phyloP scores from a whole-genome alignment of 2,888 invertebrate genomes.

The Cheilosia scutellata region DNA sequence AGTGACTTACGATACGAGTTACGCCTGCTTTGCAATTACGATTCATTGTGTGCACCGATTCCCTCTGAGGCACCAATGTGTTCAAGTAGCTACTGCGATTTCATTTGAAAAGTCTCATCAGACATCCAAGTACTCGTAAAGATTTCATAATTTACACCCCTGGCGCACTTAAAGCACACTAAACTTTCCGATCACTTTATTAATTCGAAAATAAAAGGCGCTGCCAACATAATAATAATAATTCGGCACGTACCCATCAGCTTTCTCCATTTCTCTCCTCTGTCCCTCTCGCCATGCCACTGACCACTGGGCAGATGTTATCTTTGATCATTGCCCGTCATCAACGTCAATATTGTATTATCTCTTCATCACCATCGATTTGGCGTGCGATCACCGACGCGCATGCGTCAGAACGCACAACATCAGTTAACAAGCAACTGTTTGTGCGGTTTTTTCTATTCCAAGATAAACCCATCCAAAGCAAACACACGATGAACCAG shows the following conservation, averaged over 20 bases:
- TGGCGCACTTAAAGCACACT: too few relatives aligned
- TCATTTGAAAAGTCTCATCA: too few relatives aligned
- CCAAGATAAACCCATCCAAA: conserved; percentile 33
- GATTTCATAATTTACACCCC: too few relatives aligned
- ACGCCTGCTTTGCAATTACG: too few relatives aligned
- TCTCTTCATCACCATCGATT: conserved; percentile 42
- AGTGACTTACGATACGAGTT: too few relatives aligned
- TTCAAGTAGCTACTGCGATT: too few relatives aligned
- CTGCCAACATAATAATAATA: too few relatives aligned
- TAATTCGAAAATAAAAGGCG: too few relatives aligned
- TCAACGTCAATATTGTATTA: conserved; percentile 10
- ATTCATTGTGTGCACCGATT: too few relatives aligned
- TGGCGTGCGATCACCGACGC: conserved; percentile 8
- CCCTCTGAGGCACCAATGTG: too few relatives aligned
- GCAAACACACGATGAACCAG: conserved; percentile 29
- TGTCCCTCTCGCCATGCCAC: background rate
- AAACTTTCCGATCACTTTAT: too few relatives aligned
- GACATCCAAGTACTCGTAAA: too few relatives aligned
- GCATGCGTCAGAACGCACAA: conserved; percentile 26
- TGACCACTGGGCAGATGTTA: background rate
- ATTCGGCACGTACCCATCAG: background rate
- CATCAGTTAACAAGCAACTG: background rate
- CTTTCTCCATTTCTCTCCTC: background rate
- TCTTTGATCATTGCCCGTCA: conserved; percentile 9
- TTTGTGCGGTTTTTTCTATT: conserved; percentile 8